These are phyloP conservation scores for Sylvia atricapilla DNA, from an alignment of 2,113 vertebrate genomes.

Conservation along the genomic window DNA sequence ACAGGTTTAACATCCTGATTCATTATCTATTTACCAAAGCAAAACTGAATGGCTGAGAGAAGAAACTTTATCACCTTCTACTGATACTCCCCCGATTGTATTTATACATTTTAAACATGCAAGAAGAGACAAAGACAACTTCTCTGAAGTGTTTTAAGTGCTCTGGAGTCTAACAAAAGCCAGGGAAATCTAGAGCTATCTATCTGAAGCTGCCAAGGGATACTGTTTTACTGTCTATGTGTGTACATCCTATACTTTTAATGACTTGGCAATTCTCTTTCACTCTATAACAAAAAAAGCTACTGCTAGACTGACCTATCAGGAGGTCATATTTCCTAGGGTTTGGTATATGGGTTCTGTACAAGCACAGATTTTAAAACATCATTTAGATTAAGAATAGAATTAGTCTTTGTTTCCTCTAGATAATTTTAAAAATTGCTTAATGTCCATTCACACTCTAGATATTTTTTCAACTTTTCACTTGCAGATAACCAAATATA, in stretches of 20 bases:
- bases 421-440: conserved; percentile 17
- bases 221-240: neutral
- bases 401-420: conserved; percentile 16
- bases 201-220: neutral
- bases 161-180: neutral
- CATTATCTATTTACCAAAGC: neutral
- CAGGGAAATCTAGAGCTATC: neutral
- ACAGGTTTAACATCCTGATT: neutral
- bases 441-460: neutral
- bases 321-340: neutral
- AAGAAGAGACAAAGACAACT: neutral
- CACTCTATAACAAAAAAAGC: neutral
- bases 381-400: neutral
- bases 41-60: neutral
- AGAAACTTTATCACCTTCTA: neutral
- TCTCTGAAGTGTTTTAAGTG: neutral
- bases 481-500: conserved; percentile 39
- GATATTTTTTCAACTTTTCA: neutral
- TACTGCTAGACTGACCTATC: neutral
- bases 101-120: neutral
- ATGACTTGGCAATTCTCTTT: conserved; percentile 4
- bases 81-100: neutral
- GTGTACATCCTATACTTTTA: neutral
- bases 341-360: neutral
- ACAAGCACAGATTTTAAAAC: neutral